Evolutionary conservation across 1,140 invertebrate genomes (phyloP).

Genomic region (Bradynema listronoti): DNA sequence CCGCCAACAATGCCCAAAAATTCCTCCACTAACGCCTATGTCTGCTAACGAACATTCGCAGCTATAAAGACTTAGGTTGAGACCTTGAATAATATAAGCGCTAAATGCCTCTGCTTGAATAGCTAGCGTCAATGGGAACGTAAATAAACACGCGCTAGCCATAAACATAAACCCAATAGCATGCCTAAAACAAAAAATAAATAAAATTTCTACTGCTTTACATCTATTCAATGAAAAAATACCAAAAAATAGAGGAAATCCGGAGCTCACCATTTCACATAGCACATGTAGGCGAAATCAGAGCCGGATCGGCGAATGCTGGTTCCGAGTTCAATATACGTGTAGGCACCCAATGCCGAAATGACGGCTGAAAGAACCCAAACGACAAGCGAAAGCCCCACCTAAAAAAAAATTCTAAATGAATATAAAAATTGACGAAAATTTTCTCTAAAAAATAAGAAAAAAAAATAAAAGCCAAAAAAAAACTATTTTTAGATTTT

Average conservation of each 20-base stretch:
- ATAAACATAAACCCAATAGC: constrained; percentile 41
- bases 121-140: constrained; percentile 44
- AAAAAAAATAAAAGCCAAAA: neutral
- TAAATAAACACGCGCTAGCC: constrained; percentile 40
- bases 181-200: constrained; percentile 16
- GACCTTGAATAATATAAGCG: constrained; percentile 37
- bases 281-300: constrained; percentile 49
- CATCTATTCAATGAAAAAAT: constrained; percentile 18
- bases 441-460: neutral
- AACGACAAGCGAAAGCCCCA: constrained; percentile 40
- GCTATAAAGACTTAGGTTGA: constrained; percentile 24
- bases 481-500: neutral
- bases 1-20: constrained; percentile 13
- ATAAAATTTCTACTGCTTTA: constrained; percentile 14
- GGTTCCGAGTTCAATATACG: constrained; percentile 44
- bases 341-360: constrained; percentile 58
- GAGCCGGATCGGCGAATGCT: constrained; percentile 38
- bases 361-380: constrained; percentile 41
- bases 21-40: no score
- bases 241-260: constrained; percentile 4
- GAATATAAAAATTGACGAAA: constrained; percentile 3
- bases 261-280: constrained; percentile 40
- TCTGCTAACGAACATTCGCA: no score
- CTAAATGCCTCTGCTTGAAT: constrained; percentile 42
- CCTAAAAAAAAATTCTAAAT: constrained; percentile 29